Percentiles rank a stretch among this genome's conserved stretches.
Conservation (phyloP, 2,888 invertebrate species). For the Mesopsocus fuscifrons region DNA sequence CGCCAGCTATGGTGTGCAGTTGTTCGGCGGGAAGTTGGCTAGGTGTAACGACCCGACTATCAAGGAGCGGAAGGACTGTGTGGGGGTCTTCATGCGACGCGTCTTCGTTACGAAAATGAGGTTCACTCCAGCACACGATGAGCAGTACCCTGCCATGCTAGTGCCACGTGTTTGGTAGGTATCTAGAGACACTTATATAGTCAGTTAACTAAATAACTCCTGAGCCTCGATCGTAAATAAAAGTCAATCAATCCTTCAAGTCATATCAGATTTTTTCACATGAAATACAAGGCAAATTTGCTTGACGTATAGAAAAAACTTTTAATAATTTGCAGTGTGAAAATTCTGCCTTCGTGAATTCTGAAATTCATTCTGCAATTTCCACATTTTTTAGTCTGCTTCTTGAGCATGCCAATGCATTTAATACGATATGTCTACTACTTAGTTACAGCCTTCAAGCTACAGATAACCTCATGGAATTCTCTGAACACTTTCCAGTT, state of each 20-base stretch:
- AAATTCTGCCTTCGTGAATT: too few relatives aligned
- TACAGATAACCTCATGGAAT: too few relatives aligned
- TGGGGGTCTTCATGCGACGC: slow-evolving; percentile 85
- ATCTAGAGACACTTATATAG: slow-evolving; percentile 1
- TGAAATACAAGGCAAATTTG: too few relatives aligned
- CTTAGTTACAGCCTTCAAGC: too few relatives aligned
- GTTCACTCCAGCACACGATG: slow-evolving; percentile 58
- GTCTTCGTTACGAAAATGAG: slow-evolving; percentile 99
- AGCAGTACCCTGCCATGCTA: slow-evolving; percentile 82
- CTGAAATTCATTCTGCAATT: too few relatives aligned
- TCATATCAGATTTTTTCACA: slow-evolving; percentile 7
- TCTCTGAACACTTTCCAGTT: too few relatives aligned
- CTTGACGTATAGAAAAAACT: too few relatives aligned
- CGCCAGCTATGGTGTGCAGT: slow-evolving; percentile 95
- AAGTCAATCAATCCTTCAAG: neutral
- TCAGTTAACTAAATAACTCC: neutral
- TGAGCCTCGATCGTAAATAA: too few relatives aligned
- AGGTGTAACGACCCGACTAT: slow-evolving; percentile 93
- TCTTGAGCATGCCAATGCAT: too few relatives aligned
- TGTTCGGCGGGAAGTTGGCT: slow-evolving; percentile 90
- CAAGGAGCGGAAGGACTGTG: slow-evolving; percentile 61
- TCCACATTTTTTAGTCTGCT: too few relatives aligned
- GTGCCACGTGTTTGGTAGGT: slow-evolving; percentile 90
- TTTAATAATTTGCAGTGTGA: too few relatives aligned
- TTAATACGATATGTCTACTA: too few relatives aligned